Conservation (phyloP, 1,140 invertebrate genomes). For the Nebria ingens region DNA sequence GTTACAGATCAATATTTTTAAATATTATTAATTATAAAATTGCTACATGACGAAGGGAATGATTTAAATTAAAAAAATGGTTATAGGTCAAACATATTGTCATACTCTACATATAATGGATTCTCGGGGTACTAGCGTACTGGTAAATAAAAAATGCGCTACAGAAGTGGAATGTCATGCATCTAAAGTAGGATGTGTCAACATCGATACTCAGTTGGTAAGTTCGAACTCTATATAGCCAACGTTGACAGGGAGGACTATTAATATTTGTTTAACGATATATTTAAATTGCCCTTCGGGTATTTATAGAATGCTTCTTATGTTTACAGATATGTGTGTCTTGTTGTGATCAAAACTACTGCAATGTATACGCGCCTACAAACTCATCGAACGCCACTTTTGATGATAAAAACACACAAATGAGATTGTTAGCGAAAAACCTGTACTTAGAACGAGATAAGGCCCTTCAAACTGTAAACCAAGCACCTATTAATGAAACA, state of each 20-base stretch:
- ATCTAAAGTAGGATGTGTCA: slow-evolving; percentile 49
- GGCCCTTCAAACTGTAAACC: slow-evolving; percentile 29
- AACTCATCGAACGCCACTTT: slow-evolving; percentile 47
- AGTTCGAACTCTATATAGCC: too few species aligned
- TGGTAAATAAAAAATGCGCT: slow-evolving; percentile 55
- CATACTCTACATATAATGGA: slow-evolving; percentile 55
- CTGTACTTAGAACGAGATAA: slow-evolving; percentile 30
- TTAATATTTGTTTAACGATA: too few species aligned
- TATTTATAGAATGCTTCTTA: slow-evolving; percentile 33
- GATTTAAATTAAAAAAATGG: too few species aligned
- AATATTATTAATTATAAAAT: too few species aligned
- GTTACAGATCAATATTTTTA: too few species aligned
- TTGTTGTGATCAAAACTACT: slow-evolving; percentile 55
- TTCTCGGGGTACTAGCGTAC: slow-evolving; percentile 48
- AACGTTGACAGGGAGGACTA: too few species aligned
- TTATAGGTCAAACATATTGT: slow-evolving; percentile 47
- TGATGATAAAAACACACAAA: slow-evolving; percentile 33
- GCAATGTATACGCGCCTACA: slow-evolving; percentile 50
- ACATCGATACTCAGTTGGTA: slow-evolving; percentile 51
- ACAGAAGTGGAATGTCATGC: slow-evolving; percentile 47
- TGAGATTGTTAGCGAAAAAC: slow-evolving; percentile 33
- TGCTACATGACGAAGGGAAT: too few species aligned
- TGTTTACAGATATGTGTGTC: slow-evolving; percentile 50
- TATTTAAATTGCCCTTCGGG: too few species aligned
- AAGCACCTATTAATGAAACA: too few species aligned